Evolutionary conservation across 2,888 invertebrate species (phyloP).

Genomic region (Aleiodes leptofemur): DNA sequence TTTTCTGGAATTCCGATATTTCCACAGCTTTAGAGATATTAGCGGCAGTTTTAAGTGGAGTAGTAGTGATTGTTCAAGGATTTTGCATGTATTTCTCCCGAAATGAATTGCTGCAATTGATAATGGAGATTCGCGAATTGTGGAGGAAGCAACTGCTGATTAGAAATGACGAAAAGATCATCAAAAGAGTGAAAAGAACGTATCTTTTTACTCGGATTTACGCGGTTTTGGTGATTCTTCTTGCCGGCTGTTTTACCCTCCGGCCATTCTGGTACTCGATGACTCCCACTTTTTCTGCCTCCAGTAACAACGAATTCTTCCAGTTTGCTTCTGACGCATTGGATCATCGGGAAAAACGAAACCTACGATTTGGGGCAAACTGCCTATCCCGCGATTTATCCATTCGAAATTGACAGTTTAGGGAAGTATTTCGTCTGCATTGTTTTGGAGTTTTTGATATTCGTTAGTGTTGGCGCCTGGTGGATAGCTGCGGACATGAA

Average conservation of each 20-base stretch:
- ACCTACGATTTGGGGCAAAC: conserved; percentile 14
- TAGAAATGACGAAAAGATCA: not conserved
- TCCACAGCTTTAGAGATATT: not conserved
- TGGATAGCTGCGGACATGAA: conserved; percentile 23
- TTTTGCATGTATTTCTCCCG: conserved; percentile 8
- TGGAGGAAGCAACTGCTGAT: not conserved
- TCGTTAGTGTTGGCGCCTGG: not conserved
- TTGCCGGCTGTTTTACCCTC: not conserved
- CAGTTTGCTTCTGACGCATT: not conserved
- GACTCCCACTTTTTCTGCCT: no score
- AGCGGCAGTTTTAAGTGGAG: not conserved
- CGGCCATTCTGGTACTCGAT: conserved; percentile 7
- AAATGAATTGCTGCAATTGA: not conserved
- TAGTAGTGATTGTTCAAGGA: not conserved
- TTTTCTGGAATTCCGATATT: not conserved
- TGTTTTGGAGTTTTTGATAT: not conserved
- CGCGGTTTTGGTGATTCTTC: not conserved
- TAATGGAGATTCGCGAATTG: not conserved
- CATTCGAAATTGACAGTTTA: conserved; percentile 1
- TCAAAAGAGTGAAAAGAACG: conserved; percentile 1
- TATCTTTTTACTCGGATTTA: conserved; percentile 1
- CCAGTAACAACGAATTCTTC: no score
- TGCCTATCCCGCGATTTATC: not conserved
- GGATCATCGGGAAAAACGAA: not conserved
- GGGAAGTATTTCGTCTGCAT: not conserved